Evolutionary conservation across 2,888 invertebrate genomes (phyloP), one percentile per base, ranked within the genome.

Genomic region (Mythimna pallens): DNA sequence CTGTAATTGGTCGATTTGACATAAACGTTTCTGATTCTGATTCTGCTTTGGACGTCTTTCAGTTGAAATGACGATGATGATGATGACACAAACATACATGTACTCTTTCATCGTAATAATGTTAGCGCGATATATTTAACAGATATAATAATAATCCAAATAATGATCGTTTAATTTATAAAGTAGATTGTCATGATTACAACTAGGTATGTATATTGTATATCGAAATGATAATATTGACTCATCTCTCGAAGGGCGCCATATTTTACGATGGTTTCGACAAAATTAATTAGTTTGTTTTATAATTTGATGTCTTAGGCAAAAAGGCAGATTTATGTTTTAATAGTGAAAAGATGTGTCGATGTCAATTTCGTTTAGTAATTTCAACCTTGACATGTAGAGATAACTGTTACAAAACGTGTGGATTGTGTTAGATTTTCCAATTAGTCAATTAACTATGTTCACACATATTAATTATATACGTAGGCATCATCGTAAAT

Each of bases 301-400:
- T 72, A 52, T 74, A 50, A 52, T 77, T 22, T 62, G 12, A 25
- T n/a, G 25, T 70, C 20, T 59, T 50, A 30, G 10, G 54, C 17
- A 62, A 61, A 34, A 17, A 20, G n/a, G 43, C 14, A 36, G 47
- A 47, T 47, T 47, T 1, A 22, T 22, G 22, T 20, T 55, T 40
- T 7, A 22, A 34, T 34, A 1, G 8, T 36, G 20, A 34, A 52
- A 65, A 64, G 52, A 14, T 69, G 14, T 58, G 57, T 25, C 20
- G 20, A 66, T 64, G 25, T 65, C 36, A 67, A 47, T 77, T 67
- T 52, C 40, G 64, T 77, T 67, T 52, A 54, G 64, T 54, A 40
- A 71, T 57, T n/a, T 17, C 12, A 81, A 65, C 78, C 76, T 81
- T 76, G 69, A 81, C 40, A 69, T 17, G 61, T 12, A 4, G 5